phyloP scores from a whole-genome alignment of 2,113 vertebrate genomes.

The Rhizomys pruinosus region DNA sequence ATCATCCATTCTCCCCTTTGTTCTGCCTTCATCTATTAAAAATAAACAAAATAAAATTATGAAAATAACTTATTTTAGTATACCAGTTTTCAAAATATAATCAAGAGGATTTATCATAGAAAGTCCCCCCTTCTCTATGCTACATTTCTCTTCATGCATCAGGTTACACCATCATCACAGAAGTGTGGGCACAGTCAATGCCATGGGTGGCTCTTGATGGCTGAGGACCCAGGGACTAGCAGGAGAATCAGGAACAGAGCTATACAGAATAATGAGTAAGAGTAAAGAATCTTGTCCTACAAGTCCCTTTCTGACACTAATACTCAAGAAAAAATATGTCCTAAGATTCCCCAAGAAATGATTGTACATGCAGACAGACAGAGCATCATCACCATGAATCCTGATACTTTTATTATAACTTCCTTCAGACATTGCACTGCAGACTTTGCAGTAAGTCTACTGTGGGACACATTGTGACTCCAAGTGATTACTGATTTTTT shows the following conservation, averaged over 20 bases:
- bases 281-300: background rate
- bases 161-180: background rate
- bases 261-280: no score
- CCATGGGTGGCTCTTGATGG: no score
- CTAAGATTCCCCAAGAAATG: background rate
- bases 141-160: background rate
- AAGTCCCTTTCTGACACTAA: no score
- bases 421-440: no score
- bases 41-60: no score
- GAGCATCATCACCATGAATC: accelerated
- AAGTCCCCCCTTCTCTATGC: background rate
- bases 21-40: no score
- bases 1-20: no score
- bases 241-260: background rate
- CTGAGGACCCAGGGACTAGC: no score
- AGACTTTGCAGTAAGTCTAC: background rate
- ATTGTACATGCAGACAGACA: background rate
- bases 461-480: no score
- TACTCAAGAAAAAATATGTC: background rate
- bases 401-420: background rate
- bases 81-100: background rate
- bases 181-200: background rate
- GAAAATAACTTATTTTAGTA: no score
- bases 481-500: no score
- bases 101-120: background rate